Evolutionary conservation across 2,797 vertebrate genomes (phyloP).

Genomic region (Micrastur ruficollis): DNA sequence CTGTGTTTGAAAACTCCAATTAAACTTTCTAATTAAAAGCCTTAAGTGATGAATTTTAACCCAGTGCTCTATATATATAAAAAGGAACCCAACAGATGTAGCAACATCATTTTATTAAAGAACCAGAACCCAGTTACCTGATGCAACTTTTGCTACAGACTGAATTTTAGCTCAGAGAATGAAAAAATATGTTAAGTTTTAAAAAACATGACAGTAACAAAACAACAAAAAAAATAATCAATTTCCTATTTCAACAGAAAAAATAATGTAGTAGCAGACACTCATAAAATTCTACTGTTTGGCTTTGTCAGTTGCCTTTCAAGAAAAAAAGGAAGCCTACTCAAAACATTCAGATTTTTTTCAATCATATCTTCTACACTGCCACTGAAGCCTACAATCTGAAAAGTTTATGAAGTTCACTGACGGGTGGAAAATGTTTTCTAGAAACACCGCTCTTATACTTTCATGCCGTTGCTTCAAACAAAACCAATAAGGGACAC

Average conservation of each 20-base stretch:
- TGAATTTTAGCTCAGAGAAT: neutral
- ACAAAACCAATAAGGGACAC: neutral
- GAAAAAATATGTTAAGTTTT: neutral
- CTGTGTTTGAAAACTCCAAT: neutral
- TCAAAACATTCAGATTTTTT: neutral
- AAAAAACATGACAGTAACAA: neutral
- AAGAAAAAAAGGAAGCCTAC: neutral
- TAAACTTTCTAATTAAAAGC: neutral
- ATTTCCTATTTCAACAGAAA: neutral
- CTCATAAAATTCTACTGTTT: neutral
- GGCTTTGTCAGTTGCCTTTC: neutral
- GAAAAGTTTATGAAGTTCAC: neutral
- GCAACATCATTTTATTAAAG: neutral
- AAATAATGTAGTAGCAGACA: neutral
- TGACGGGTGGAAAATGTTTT: neutral
- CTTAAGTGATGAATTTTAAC: neutral
- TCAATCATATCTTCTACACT: neutral
- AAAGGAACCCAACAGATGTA: neutral
- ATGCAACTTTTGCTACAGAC: neutral
- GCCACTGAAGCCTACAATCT: neutral
- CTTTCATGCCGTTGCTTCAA: neutral
- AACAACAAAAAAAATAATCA: neutral
- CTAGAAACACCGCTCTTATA: neutral
- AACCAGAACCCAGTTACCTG: neutral
- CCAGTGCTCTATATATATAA: neutral